phyloP scores from a whole-genome alignment of 2,113 vertebrate species.

The Ailurus styani region DNA sequence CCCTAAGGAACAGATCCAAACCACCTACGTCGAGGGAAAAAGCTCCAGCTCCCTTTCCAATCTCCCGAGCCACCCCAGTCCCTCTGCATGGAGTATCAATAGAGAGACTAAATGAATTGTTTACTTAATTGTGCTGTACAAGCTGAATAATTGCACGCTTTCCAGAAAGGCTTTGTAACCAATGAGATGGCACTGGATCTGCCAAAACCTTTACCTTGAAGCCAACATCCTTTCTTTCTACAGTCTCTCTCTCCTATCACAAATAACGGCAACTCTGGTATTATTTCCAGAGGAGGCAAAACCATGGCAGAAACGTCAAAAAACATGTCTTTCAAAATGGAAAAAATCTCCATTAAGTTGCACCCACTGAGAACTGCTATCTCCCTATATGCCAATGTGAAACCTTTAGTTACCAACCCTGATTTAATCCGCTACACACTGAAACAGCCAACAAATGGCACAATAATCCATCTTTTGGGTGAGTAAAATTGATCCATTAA shows the following conservation, averaged over 20 bases:
- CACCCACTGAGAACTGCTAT: slow-evolving; percentile 34
- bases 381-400: not conserved
- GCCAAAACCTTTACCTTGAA: slow-evolving; percentile 64
- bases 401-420: not conserved
- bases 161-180: slow-evolving; percentile 65
- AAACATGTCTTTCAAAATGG: slow-evolving; percentile 55
- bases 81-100: slow-evolving; percentile 47
- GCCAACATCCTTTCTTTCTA: slow-evolving; percentile 50
- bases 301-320: slow-evolving; percentile 65
- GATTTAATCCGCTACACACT: not conserved
- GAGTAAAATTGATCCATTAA: not conserved
- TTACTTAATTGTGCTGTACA: slow-evolving; percentile 49
- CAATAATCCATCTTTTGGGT: not conserved
- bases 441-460: fast-evolving
- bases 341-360: slow-evolving; percentile 63
- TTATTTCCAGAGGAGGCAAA: slow-evolving; percentile 58
- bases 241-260: slow-evolving; percentile 34
- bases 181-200: slow-evolving; percentile 40
- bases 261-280: not conserved
- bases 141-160: slow-evolving; percentile 47
- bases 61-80: slow-evolving; percentile 41
- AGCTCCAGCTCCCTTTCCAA: slow-evolving; percentile 5
- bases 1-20: not conserved
- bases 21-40: not conserved
- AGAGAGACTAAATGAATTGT: slow-evolving; percentile 57